Evolutionary conservation across 2,888 invertebrate species (phyloP).

Genomic region (Drosophila subquinaria): DNA sequence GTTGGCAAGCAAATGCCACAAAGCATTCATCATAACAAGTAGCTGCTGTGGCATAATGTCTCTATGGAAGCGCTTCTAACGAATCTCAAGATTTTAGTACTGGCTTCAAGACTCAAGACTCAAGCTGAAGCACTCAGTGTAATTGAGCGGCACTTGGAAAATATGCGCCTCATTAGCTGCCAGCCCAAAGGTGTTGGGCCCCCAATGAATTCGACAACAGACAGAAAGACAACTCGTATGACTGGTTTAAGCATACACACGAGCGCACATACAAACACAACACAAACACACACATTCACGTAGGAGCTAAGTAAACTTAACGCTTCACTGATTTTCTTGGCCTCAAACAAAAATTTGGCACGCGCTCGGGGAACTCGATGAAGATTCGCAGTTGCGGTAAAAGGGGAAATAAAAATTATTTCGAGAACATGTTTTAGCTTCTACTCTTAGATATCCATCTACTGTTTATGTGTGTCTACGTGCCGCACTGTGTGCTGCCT

Average conservation of each 20-base stretch:
- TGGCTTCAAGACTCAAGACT: conserved; percentile 7
- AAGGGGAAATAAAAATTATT: conserved; percentile 50
- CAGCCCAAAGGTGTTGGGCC: conserved; percentile 54
- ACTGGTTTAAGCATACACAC: conserved; percentile 32
- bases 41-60: conserved; percentile 11
- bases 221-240: conserved; percentile 43
- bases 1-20: conserved; percentile 55
- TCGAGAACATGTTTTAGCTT: conserved; percentile 51
- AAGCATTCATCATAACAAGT: conserved; percentile 56
- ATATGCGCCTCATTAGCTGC: conserved; percentile 79
- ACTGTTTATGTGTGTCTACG: conserved; percentile 61
- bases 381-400: background rate
- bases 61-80: conserved; percentile 9
- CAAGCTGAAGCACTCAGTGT: conserved; percentile 74
- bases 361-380: conserved; percentile 31
- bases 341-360: conserved; percentile 66
- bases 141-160: conserved; percentile 78
- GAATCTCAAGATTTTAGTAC: conserved; percentile 1
- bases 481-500: conserved; percentile 33
- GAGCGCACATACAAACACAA: conserved; percentile 15
- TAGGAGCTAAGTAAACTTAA: conserved; percentile 54
- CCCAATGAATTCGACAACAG: conserved; percentile 45
- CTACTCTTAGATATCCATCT: conserved; percentile 57
- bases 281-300: conserved; percentile 24
- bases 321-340: conserved; percentile 75